A percentile compares a stretch with the other conserved stretches of the same genome.
Evolutionary conservation across 2,888 invertebrate genomes (phyloP).

Genomic region (Acleris holmiana): DNA sequence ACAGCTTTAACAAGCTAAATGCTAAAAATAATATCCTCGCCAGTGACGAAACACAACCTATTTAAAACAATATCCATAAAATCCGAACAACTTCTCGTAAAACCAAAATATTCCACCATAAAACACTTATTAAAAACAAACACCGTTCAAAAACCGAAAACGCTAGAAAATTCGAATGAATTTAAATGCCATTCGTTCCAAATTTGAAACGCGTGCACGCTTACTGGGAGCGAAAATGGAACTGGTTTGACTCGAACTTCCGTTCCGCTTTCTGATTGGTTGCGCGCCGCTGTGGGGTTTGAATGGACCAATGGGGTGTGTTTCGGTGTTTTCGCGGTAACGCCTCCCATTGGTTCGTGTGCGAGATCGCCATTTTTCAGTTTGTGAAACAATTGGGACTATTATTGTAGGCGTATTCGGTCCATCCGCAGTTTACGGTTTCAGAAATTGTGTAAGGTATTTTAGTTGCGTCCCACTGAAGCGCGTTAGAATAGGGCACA

Average conservation of each 20-base stretch:
- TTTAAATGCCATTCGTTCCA: constrained; percentile 53
- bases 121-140: constrained; percentile 37
- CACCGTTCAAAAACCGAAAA: constrained; percentile 38
- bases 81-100: constrained; percentile 23
- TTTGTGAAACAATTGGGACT: constrained; percentile 73
- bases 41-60: constrained; percentile 77
- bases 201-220: constrained; percentile 65
- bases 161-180: constrained; percentile 44
- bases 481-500: constrained; percentile 49
- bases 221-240: constrained; percentile 69
- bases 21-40: constrained; percentile 76
- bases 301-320: constrained; percentile 60
- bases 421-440: constrained; percentile 49
- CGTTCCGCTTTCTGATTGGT: constrained; percentile 68
- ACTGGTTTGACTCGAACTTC: constrained; percentile 77
- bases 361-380: constrained; percentile 79
- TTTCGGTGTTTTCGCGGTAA: constrained; percentile 54
- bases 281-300: constrained; percentile 52
- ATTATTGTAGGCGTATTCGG: constrained; percentile 72
- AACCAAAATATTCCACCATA: constrained; percentile 18
- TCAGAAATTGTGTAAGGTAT: constrained; percentile 63
- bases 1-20: constrained; percentile 79
- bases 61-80: constrained; percentile 48
- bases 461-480: constrained; percentile 57
- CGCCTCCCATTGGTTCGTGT: constrained; percentile 76